Conservation (phyloP, 2,888 invertebrate species). For the Crepidodera aurea region DNA sequence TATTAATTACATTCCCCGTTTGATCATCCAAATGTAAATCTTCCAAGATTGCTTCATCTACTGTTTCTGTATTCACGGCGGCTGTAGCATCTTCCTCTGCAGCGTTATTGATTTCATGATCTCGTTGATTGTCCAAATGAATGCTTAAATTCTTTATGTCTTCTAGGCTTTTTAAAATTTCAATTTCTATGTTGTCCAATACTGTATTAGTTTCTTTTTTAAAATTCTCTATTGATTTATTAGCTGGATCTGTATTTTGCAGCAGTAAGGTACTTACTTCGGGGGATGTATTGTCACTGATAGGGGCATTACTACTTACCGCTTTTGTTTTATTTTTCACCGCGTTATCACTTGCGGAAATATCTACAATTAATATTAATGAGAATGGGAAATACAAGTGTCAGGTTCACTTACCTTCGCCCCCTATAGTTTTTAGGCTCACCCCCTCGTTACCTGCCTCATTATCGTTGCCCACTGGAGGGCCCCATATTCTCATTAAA, state of each 20-base stretch:
- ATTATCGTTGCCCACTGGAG: slow-evolving; percentile 75
- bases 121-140: slow-evolving; percentile 32
- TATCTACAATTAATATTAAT: slow-evolving; percentile 28
- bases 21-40: too few species aligned
- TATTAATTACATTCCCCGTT: too few species aligned
- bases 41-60: too few species aligned
- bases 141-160: slow-evolving; percentile 48
- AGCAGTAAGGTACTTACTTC: slow-evolving; percentile 38
- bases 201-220: slow-evolving; percentile 29
- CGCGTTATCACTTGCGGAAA: slow-evolving; percentile 20
- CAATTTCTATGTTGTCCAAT: slow-evolving; percentile 47
- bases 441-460: slow-evolving; percentile 65
- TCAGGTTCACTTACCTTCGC: slow-evolving; percentile 53
- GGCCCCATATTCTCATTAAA: slow-evolving; percentile 82
- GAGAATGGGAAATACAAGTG: not conserved
- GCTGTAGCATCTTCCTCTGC: slow-evolving; percentile 5
- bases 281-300: slow-evolving; percentile 40
- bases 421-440: slow-evolving; percentile 50
- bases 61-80: too few species aligned
- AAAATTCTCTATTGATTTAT: slow-evolving; percentile 26
- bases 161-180: slow-evolving; percentile 50
- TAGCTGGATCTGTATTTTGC: slow-evolving; percentile 11
- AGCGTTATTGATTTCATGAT: slow-evolving; percentile 6
- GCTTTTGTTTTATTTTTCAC: slow-evolving; percentile 53
- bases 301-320: slow-evolving; percentile 54